Percentiles rank a stretch among this genome's conserved stretches.
These are phyloP conservation scores for Antigone vipio DNA, from an alignment of 2,113 vertebrate species.

Conservation along the genomic window DNA sequence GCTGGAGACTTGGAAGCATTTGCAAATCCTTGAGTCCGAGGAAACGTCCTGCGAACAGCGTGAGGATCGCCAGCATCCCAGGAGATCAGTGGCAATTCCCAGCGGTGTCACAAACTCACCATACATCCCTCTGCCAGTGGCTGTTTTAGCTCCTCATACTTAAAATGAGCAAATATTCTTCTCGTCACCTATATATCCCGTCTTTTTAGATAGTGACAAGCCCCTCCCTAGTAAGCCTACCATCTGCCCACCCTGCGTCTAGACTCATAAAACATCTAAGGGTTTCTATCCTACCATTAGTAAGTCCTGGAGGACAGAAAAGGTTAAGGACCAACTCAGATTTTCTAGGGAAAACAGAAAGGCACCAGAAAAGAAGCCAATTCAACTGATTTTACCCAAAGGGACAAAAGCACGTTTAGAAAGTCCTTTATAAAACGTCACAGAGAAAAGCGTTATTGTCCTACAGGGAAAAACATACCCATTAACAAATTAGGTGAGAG, in stretches of 20 bases:
- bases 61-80: neutral
- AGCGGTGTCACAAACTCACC: accelerated
- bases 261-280: neutral
- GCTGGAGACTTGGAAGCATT: neutral
- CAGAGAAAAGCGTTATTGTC: neutral
- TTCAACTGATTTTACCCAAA: conserved; percentile 10
- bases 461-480: neutral
- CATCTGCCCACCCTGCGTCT: neutral
- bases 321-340: neutral
- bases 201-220: neutral
- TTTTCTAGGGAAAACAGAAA: neutral
- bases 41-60: neutral
- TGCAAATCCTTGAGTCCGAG: neutral
- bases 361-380: neutral
- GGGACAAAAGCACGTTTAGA: neutral
- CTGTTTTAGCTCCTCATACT: neutral
- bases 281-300: accelerated
- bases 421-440: neutral
- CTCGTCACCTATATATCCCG: neutral
- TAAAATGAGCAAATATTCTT: neutral
- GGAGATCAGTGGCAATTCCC: neutral
- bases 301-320: neutral
- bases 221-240: neutral
- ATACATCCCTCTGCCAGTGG: neutral
- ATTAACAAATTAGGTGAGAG: conserved; percentile 43